Conservation (phyloP, 2,888 invertebrate species). For the Coenonympha glycerion region DNA sequence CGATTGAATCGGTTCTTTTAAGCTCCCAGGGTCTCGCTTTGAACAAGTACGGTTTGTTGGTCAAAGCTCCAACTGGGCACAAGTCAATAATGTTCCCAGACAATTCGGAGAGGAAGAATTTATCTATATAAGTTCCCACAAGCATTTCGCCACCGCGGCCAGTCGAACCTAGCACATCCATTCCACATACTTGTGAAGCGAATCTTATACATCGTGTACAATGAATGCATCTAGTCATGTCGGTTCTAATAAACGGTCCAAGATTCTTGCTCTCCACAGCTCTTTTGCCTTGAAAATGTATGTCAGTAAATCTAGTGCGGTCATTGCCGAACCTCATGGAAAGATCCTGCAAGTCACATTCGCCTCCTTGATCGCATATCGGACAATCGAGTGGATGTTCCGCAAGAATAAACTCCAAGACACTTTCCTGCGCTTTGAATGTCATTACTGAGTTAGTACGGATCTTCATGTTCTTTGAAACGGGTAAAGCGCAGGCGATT, state of each 20-base stretch:
- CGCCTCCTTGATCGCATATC: constrained; percentile 98
- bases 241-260: constrained; percentile 96
- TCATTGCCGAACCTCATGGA: constrained; percentile 98
- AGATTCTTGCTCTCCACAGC: constrained; percentile 98
- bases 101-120: constrained; percentile 95
- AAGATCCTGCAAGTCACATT: constrained; percentile 96
- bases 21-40: constrained; percentile 98
- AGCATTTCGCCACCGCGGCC: constrained; percentile 97
- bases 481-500: constrained; percentile 98
- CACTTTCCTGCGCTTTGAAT: constrained; percentile 79
- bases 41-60: constrained; percentile 96
- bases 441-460: constrained; percentile 95
- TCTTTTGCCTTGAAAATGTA: constrained; percentile 90
- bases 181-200: constrained; percentile 97
- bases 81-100: constrained; percentile 99
- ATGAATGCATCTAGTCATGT: constrained; percentile 99
- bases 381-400: constrained; percentile 99
- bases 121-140: constrained; percentile 98
- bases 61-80: constrained; percentile 98
- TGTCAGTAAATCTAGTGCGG: constrained; percentile 93
- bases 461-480: constrained; percentile 96
- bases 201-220: constrained; percentile 98
- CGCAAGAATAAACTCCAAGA: constrained; percentile 97
- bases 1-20: constrained; percentile 79
- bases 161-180: constrained; percentile 94